A percentile compares a stretch with the other conserved stretches of the same genome.
Evolutionary conservation across 1,140 invertebrate genomes (phyloP).

Genomic region (Melanaphis sacchari): DNA sequence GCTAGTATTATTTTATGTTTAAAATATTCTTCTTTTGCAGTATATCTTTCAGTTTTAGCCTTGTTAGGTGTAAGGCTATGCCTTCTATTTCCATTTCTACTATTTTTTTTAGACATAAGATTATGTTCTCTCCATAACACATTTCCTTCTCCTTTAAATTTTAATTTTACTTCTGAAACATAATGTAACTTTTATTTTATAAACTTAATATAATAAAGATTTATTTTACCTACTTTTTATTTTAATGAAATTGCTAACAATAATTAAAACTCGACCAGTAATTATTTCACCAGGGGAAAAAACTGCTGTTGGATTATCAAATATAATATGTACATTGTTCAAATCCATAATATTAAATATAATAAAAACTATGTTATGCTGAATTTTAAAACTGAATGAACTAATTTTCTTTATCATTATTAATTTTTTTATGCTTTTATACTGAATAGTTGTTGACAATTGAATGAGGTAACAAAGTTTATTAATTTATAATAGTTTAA

Average conservation of each 20-base stretch:
- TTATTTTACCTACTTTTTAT: conserved; percentile 62
- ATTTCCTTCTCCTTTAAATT: conserved; percentile 75
- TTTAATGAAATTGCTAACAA: conserved; percentile 73
- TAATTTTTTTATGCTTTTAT: background rate
- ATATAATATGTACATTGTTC: conserved; percentile 66
- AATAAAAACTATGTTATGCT: background rate
- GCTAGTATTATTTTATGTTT: conserved; percentile 71
- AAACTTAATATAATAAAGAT: background rate
- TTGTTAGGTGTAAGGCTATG: conserved; percentile 62
- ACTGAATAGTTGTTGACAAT: background rate
- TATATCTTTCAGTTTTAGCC: conserved; percentile 68
- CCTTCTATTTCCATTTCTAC: conserved; percentile 65
- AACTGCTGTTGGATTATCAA: conserved; percentile 72
- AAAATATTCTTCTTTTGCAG: conserved; percentile 76
- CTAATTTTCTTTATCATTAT: background rate
- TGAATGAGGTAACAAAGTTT: background rate
- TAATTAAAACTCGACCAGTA: conserved; percentile 70
- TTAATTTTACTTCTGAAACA: conserved; percentile 72
- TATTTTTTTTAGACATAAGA: conserved; percentile 65
- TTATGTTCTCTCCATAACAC: conserved; percentile 74
- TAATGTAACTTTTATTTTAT: conserved; percentile 29
- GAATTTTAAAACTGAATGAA: background rate
- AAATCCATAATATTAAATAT: conserved; percentile 57
- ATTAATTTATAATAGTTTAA: conserved; percentile 22
- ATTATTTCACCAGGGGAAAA: conserved; percentile 74